Percentiles rank a stretch among this genome's conserved stretches.
Conservation (phyloP, 2,888 invertebrate genomes). For the Cosmia pyralina region DNA sequence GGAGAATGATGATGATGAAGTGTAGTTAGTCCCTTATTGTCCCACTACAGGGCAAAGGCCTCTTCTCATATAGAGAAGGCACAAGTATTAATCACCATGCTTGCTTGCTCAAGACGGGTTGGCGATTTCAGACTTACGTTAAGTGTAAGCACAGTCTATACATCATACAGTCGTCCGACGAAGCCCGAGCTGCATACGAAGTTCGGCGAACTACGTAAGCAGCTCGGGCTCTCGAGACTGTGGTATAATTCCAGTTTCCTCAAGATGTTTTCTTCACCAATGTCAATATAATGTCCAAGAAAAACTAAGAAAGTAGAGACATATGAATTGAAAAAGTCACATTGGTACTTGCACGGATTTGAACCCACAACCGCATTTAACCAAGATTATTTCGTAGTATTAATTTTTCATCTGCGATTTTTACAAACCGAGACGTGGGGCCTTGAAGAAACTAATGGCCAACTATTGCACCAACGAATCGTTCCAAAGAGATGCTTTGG, state of each 20-base stretch:
- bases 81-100: background rate
- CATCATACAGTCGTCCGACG: too few relatives aligned
- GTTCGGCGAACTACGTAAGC: too few relatives aligned
- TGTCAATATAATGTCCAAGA: background rate
- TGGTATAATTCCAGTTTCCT: too few relatives aligned
- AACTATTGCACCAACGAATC: too few relatives aligned
- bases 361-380: background rate
- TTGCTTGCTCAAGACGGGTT: background rate
- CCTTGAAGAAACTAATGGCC: background rate
- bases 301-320: background rate
- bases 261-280: background rate
- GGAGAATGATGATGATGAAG: too few relatives aligned
- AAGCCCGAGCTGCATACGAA: too few relatives aligned
- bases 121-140: background rate
- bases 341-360: background rate
- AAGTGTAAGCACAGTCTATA: too few relatives aligned
- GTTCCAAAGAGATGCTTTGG: too few relatives aligned
- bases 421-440: background rate
- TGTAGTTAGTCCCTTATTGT: too few relatives aligned
- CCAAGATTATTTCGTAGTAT: background rate
- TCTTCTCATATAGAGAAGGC: background rate
- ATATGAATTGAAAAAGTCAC: background rate
- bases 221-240: too few relatives aligned
- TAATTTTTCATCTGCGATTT: background rate
- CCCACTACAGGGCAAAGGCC: background rate